Evolutionary conservation across 2,797 vertebrate genomes (phyloP).

Genomic region (Sebastes vulpes): DNA sequence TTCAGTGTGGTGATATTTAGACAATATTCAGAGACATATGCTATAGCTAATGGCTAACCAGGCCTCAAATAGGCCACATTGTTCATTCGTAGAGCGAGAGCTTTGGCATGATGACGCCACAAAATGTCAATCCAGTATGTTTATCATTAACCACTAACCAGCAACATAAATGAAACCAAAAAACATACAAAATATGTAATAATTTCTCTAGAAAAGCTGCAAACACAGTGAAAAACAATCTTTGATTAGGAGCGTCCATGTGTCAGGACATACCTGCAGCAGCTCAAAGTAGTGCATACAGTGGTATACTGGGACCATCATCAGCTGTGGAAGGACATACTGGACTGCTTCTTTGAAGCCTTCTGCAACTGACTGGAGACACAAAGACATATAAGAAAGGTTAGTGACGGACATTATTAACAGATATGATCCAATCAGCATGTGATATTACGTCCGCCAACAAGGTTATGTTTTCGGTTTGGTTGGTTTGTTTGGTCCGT

Average conservation of each 20-base stretch:
- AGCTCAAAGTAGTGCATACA: conserved; percentile 99
- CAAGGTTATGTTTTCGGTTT: not conserved
- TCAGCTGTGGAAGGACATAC: conserved; percentile 96
- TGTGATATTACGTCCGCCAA: not conserved
- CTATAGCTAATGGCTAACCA: not conserved
- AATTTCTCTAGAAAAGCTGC: not conserved
- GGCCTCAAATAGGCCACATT: not conserved
- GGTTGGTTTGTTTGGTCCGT: too few species aligned
- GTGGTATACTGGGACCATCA: conserved; percentile 97
- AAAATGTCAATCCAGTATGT: not conserved
- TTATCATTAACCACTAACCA: not conserved
- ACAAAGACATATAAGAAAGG: conserved; percentile 6
- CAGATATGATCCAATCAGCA: not conserved
- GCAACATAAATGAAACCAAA: not conserved
- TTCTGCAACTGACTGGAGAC: conserved; percentile 91
- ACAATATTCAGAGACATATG: not conserved
- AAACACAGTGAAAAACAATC: not conserved
- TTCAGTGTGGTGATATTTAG: not conserved
- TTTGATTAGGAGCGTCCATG: not conserved
- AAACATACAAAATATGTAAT: not conserved
- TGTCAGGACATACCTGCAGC: conserved; percentile 88
- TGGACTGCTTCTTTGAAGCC: conserved; percentile 97
- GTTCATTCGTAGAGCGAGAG: not conserved
- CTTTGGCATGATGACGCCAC: not conserved
- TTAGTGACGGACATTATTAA: not conserved